These are phyloP conservation scores for Trachymyrmex cornetzi DNA, from an alignment of 1,140 invertebrate species.

Conservation along the genomic window DNA sequence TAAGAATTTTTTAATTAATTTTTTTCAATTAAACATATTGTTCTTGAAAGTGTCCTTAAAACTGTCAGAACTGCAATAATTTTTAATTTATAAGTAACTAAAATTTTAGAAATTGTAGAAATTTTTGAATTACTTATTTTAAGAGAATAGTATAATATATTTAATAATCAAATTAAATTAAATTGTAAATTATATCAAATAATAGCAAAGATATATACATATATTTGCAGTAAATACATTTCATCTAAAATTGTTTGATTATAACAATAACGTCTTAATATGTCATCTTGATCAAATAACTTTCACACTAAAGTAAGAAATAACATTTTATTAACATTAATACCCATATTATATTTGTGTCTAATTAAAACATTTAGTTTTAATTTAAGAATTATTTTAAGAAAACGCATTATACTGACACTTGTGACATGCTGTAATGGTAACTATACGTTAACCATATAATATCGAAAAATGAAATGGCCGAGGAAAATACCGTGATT, in stretches of 20 bases:
- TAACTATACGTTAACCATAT: background rate
- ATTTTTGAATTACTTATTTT: too few species aligned
- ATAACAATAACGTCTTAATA: too few species aligned
- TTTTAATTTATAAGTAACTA: background rate
- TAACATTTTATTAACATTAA: background rate
- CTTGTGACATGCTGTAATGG: background rate
- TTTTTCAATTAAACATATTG: background rate
- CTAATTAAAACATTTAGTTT: conserved; percentile 12
- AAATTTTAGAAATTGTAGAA: too few species aligned
- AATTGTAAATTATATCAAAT: too few species aligned
- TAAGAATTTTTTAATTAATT: too few species aligned
- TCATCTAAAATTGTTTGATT: too few species aligned
- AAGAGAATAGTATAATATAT: too few species aligned
- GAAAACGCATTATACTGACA: background rate
- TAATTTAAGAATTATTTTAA: background rate
- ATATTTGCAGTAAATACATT: too few species aligned
- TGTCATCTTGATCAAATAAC: background rate
- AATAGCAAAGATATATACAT: too few species aligned
- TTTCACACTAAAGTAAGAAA: background rate
- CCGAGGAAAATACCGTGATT: conserved; percentile 9
- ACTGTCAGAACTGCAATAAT: background rate
- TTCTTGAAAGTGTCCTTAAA: background rate
- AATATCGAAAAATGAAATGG: conserved; percentile 17
- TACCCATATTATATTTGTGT: background rate
- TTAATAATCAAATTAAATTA: too few species aligned